Conservation (phyloP, 2,113 vertebrate species). For the Haemorhous mexicanus region DNA sequence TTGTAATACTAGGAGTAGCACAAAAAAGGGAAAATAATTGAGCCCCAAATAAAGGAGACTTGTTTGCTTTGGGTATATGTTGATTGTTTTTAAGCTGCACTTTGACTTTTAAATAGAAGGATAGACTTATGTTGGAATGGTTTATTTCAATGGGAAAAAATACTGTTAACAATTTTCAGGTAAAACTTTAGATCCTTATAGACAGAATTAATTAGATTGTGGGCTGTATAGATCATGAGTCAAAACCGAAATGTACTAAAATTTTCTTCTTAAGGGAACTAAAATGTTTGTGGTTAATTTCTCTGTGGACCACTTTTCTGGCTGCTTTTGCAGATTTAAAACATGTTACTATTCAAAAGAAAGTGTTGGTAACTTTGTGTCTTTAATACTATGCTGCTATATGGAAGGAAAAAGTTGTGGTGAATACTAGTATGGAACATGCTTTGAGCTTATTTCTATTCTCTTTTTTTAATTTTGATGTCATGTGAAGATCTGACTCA, state of each 20-base stretch:
- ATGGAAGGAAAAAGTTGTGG: background rate
- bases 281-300: conserved; percentile 22
- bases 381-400: background rate
- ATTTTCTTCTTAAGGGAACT: conserved; percentile 22
- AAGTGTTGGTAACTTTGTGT: background rate
- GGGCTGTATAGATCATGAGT: background rate
- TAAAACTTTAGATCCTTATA: conserved; percentile 48
- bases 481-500: background rate
- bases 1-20: background rate
- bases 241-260: conserved; percentile 17
- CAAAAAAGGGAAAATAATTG: background rate
- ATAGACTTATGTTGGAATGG: background rate
- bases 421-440: background rate
- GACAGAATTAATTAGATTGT: conserved; percentile 48
- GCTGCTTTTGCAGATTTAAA: background rate
- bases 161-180: conserved; percentile 24
- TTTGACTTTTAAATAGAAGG: background rate
- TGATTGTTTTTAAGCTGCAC: background rate
- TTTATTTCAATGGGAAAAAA: conserved; percentile 40
- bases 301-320: background rate
- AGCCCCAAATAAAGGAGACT: background rate
- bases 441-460: background rate
- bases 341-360: background rate
- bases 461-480: background rate
- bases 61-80: background rate